Evolutionary conservation across 1,140 invertebrate species (phyloP), one percentile per base, ranked within the genome.

Genomic region (Cydia strobilella): DNA sequence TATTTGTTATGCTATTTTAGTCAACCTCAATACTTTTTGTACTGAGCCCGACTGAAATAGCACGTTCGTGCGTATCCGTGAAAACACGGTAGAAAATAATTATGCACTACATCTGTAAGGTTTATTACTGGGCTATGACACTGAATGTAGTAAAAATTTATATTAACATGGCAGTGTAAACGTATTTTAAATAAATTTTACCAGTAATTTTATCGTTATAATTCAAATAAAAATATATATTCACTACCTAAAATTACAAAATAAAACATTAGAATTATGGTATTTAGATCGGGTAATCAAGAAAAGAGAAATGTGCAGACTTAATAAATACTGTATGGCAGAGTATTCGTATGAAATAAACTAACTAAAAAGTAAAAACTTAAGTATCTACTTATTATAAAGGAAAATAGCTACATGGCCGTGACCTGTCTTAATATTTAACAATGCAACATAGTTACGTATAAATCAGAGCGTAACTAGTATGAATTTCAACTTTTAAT

Each of bases 281-380:
- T 87, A 86, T 80, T 76, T 81, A 84, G 79, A 80, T 88, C 84
- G 90, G 84, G 86, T 92, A 88, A 87, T 84, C 75, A 84, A 85
- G 79, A 87, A 85, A 79, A 81, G 83, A 86, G 85, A 85, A 90
- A 90, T 90, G 87, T 83, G 84, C 66, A 80, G 74, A 86, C 84
- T 82, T 81, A 85, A 87, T 89, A 92, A 92, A 92, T 92, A 92
- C 90, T 90, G 90, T 90, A 91, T 89, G 90, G 90, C 87, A 85
- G 87, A 92, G 86, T 87, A 90, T 87, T 89, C 79, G 69, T 74
- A 79, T 59, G 74, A 77, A 66, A 76, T 74, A 75, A 74, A 73
- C 79, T 84, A 83, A 74, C 79, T 84, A 83, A 77, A 42, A 83
- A 74, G 79, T 84, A 83, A 77, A 42, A 78, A 77, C 74, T 78